Evolutionary conservation across 2,113 vertebrate species (phyloP).

Genomic region (Osmerus mordax): DNA sequence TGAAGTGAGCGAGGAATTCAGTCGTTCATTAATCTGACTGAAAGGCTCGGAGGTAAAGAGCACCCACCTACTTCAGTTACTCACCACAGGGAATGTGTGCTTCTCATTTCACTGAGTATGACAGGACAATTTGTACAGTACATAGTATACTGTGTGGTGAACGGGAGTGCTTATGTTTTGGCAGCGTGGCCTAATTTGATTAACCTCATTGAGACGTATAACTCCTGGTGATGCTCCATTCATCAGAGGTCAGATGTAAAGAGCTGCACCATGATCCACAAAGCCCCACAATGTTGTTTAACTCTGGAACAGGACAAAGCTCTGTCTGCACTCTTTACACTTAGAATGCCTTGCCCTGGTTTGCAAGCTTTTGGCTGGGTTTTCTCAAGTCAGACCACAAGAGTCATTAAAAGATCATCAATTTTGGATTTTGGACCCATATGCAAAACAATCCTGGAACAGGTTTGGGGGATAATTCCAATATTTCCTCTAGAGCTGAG

Average conservation of each 20-base stretch:
- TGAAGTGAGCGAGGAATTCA: slow-evolving; percentile 19
- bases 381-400: background rate
- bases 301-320: too few relatives aligned
- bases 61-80: background rate
- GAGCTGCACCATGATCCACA: background rate
- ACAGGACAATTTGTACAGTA: slow-evolving; percentile 35
- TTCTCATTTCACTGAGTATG: slow-evolving; percentile 25
- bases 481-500: background rate
- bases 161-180: slow-evolving; percentile 12
- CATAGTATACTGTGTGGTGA: slow-evolving; percentile 21
- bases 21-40: slow-evolving; percentile 54
- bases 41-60: slow-evolving; percentile 43
- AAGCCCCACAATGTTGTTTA: too few relatives aligned
- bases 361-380: too few relatives aligned
- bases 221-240: background rate
- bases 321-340: too few relatives aligned
- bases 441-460: background rate
- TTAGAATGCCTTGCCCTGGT: too few relatives aligned
- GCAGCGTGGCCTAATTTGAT: background rate
- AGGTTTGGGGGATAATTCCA: background rate
- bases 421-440: too few relatives aligned
- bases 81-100: slow-evolving; percentile 43
- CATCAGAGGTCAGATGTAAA: background rate
- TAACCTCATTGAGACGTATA: background rate
- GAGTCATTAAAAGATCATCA: background rate